Conservation (phyloP, 1,140 invertebrate genomes). For the Calliopsis andreniformis region DNA sequence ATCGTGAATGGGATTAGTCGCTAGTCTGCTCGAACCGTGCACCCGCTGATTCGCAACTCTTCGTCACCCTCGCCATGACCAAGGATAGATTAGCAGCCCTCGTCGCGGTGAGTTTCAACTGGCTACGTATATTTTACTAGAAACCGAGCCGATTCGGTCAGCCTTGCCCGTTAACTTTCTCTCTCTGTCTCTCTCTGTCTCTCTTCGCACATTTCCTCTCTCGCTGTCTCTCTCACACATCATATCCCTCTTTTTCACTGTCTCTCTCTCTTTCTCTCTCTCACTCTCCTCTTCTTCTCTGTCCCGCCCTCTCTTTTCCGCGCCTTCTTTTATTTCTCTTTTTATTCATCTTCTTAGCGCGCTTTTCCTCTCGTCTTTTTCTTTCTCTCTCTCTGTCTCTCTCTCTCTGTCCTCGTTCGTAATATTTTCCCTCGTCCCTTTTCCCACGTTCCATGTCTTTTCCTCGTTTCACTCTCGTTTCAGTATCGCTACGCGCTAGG, state of each 20-base stretch:
- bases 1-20: constrained; percentile 90
- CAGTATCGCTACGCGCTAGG: too few relatives aligned
- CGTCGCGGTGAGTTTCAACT: constrained; percentile 89
- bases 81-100: constrained; percentile 98
- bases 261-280: not conserved
- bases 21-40: constrained; percentile 73
- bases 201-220: not conserved
- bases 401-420: not conserved
- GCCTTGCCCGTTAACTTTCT: constrained; percentile 16
- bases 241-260: not conserved
- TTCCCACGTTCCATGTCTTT: not conserved
- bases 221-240: too few relatives aligned
- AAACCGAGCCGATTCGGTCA: constrained; percentile 9
- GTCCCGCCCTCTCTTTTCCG: constrained; percentile 5
- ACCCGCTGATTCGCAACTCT: constrained; percentile 75
- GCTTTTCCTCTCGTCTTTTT: constrained; percentile 15
- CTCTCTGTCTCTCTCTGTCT: not conserved
- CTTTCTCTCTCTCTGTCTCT: not conserved
- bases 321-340: too few relatives aligned
- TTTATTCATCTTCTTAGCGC: not conserved
- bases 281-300: not conserved
- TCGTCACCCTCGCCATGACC: constrained; percentile 89
- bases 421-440: not conserved
- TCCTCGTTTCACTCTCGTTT: not conserved
- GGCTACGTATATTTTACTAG: constrained; percentile 19